Conservation (phyloP, 2,888 invertebrate genomes). For the Apeira syringaria region DNA sequence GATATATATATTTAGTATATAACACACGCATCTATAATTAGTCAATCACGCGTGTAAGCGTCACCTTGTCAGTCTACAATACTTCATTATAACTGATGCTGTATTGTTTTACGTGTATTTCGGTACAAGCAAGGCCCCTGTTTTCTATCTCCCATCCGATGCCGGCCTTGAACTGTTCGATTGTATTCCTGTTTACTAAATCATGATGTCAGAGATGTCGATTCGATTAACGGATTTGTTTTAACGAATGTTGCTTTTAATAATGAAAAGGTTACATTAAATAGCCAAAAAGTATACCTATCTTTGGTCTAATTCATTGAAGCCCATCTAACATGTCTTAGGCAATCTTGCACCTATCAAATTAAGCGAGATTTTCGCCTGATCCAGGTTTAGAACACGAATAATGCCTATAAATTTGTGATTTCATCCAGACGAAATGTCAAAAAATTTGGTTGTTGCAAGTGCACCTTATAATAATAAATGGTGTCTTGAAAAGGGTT, state of each 20-base stretch:
- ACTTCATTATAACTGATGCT: conserved; percentile 37
- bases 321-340: no score
- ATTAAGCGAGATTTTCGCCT: no score
- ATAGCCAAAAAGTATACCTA: no score
- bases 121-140: conserved; percentile 39
- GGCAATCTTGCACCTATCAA: no score
- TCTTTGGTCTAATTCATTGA: no score
- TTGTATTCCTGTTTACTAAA: conserved; percentile 39
- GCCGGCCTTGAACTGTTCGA: conserved; percentile 42
- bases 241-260: neutral
- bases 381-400: no score
- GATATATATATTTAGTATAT: no score
- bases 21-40: conserved; percentile 8
- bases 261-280: neutral
- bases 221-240: conserved; percentile 24
- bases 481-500: no score
- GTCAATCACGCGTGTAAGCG: conserved; percentile 12
- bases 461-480: no score
- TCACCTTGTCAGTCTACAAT: conserved; percentile 37
- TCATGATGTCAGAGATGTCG: conserved; percentile 33
- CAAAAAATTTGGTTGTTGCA: no score
- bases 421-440: no score
- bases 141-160: conserved; percentile 38
- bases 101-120: conserved; percentile 43
- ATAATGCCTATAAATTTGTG: no score